phyloP scores from a whole-genome alignment of 2,113 vertebrate genomes.

The Anoura caudifer region DNA sequence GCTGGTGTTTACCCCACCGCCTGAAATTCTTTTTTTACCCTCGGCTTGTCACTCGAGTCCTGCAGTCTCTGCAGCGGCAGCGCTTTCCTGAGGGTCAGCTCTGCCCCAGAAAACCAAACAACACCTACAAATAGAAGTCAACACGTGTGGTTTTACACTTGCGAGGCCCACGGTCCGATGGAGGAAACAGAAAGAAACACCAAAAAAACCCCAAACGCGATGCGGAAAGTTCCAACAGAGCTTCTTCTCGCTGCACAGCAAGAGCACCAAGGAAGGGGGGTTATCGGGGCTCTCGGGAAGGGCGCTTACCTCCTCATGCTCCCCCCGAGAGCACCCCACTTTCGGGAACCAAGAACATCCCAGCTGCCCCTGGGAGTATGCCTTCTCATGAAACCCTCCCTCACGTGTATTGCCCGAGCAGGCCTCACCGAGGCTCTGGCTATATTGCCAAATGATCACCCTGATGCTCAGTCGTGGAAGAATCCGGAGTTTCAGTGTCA shows the following conservation, averaged over 20 bases:
- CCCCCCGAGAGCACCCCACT: not conserved
- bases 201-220: not conserved
- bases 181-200: not conserved
- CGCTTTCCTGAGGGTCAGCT: not conserved
- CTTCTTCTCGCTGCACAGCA: too few species aligned
- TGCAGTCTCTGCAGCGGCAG: not conserved
- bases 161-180: not conserved
- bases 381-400: not conserved
- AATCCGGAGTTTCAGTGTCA: slow-evolving; percentile 42
- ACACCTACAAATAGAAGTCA: not conserved
- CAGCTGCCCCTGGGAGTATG: not conserved
- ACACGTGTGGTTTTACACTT: not conserved
- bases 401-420: not conserved
- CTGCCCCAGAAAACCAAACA: not conserved
- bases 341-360: not conserved
- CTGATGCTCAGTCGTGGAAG: slow-evolving; percentile 11
- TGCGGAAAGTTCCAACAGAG: not conserved
- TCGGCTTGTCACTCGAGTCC: not conserved
- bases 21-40: not conserved
- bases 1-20: not conserved
- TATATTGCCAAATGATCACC: slow-evolving; percentile 49
- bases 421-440: not conserved
- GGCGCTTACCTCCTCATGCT: not conserved
- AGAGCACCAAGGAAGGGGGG: not conserved
- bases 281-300: fast-evolving